Percentiles rank a stretch among this genome's conserved stretches.
Conservation (phyloP, 2,113 vertebrate species). For the Brachyhypopomus gauderio region DNA sequence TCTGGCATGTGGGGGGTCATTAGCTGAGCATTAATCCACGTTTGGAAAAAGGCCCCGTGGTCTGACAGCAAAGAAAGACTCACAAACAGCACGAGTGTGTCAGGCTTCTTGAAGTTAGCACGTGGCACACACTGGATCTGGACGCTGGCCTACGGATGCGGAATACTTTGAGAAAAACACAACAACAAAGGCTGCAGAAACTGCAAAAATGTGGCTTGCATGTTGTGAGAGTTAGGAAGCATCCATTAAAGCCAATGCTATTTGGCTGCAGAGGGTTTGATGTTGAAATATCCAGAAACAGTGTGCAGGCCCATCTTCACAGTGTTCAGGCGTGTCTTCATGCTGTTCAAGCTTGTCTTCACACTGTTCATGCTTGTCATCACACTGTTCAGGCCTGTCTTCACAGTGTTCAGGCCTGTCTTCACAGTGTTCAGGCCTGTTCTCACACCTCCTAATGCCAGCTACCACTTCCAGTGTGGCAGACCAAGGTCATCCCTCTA, state of each 20-base stretch:
- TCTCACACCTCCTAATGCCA: too few species aligned
- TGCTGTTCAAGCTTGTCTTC: too few species aligned
- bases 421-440: too few species aligned
- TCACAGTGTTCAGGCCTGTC: too few species aligned
- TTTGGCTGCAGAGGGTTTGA: slow-evolving; percentile 1
- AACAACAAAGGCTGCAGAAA: slow-evolving; percentile 2
- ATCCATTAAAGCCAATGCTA: slow-evolving; percentile 9
- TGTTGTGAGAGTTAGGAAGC: slow-evolving; percentile 40
- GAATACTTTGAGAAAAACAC: slow-evolving; percentile 30
- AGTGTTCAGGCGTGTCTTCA: too few species aligned
- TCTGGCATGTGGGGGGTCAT: slow-evolving; percentile 56
- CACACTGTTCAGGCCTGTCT: too few species aligned
- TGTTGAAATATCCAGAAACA: slow-evolving; percentile 37
- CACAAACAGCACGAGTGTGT: slow-evolving; percentile 34
- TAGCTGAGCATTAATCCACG: slow-evolving; percentile 58
- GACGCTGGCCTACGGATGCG: slow-evolving; percentile 34
- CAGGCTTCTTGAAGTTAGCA: slow-evolving; percentile 45
- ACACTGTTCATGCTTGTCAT: too few species aligned
- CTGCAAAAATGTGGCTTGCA: slow-evolving; percentile 46
- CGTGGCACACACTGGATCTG: slow-evolving; percentile 44
- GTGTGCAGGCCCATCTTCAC: not conserved
- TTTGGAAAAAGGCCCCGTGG: slow-evolving; percentile 47
- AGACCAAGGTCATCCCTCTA: not conserved
- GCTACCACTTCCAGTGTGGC: not conserved
- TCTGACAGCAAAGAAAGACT: slow-evolving; percentile 50